phyloP scores from a whole-genome alignment of 2,797 vertebrate species.

The Remorina albescens region DNA sequence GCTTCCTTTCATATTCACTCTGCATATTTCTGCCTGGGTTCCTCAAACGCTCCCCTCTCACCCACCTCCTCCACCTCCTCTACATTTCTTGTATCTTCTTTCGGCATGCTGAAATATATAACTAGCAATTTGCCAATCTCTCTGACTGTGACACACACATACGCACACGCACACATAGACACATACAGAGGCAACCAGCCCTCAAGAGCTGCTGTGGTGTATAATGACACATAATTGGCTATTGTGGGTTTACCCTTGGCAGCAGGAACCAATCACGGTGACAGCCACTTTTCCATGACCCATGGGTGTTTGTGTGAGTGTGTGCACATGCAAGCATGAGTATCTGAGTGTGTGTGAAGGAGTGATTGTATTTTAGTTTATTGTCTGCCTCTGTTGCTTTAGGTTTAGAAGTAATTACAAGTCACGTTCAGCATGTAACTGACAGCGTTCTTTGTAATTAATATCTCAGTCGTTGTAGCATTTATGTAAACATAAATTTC shows the following conservation, averaged over 20 bases:
- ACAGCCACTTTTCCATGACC: conserved; percentile 79
- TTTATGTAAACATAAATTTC: conserved; percentile 49
- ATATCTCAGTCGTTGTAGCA: conserved; percentile 28
- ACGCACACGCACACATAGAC: conserved; percentile 40
- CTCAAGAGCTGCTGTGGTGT: conserved; percentile 75
- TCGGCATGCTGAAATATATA: conserved; percentile 69
- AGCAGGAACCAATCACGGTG: conserved; percentile 80
- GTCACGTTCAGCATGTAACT: conserved; percentile 32
- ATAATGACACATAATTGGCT: conserved; percentile 85
- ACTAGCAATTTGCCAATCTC: conserved; percentile 79
- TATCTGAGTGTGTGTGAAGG: conserved; percentile 34
- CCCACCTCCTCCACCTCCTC: conserved; percentile 9
- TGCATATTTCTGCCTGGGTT: conserved; percentile 59
- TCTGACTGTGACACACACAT: conserved; percentile 55
- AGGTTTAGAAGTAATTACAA: conserved; percentile 43
- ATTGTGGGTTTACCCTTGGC: conserved; percentile 77
- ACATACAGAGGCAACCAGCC: conserved; percentile 64
- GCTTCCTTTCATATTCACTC: conserved; percentile 62
- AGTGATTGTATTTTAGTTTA: conserved; percentile 56
- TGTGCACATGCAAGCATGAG: conserved; percentile 8
- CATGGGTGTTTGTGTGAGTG: conserved; percentile 28
- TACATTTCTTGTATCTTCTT: conserved; percentile 60
- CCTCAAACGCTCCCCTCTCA: conserved; percentile 35
- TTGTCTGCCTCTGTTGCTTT: conserved; percentile 48
- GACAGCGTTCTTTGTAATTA: conserved; percentile 51